phyloP scores from a whole-genome alignment of 1,140 invertebrate species.

The Drosophila simulans region DNA sequence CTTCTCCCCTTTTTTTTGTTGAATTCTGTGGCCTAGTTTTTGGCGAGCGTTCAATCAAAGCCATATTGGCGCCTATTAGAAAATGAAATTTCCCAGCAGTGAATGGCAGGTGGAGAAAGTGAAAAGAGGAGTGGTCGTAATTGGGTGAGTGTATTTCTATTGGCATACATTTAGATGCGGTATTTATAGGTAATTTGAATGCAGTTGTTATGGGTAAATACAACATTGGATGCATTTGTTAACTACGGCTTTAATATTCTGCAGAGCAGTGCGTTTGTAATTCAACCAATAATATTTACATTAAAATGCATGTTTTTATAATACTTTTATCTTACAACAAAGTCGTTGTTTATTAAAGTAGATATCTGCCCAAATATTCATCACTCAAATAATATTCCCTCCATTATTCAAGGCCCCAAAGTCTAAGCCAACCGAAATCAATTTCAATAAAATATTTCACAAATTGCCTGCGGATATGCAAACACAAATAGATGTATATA shows the following conservation, averaged over 20 bases:
- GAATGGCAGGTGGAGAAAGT: slow-evolving; percentile 17
- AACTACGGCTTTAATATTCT: no score
- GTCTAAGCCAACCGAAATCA: background rate
- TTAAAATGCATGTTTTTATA: no score
- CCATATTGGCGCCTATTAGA: slow-evolving; percentile 53
- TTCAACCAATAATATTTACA: no score
- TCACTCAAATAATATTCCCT: background rate
- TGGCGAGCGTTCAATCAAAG: slow-evolving; percentile 49
- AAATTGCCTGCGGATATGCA: background rate
- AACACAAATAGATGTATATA: no score
- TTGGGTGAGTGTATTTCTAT: slow-evolving; percentile 7
- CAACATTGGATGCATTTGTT: no score
- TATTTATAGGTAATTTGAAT: background rate
- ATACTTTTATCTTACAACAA: no score
- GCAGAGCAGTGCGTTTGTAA: no score
- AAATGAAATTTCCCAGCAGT: slow-evolving; percentile 29
- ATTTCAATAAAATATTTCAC: background rate
- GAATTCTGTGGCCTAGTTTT: slow-evolving; percentile 57
- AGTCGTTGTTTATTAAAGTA: background rate
- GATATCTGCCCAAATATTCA: background rate
- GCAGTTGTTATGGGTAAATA: background rate
- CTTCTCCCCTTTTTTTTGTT: slow-evolving; percentile 31
- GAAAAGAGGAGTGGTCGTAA: slow-evolving; percentile 14
- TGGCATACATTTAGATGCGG: background rate
- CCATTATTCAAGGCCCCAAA: background rate